Evolutionary conservation across 2,113 vertebrate species (phyloP), one percentile per base, ranked within the genome.

Genomic region (Pycnonotus jocosus): DNA sequence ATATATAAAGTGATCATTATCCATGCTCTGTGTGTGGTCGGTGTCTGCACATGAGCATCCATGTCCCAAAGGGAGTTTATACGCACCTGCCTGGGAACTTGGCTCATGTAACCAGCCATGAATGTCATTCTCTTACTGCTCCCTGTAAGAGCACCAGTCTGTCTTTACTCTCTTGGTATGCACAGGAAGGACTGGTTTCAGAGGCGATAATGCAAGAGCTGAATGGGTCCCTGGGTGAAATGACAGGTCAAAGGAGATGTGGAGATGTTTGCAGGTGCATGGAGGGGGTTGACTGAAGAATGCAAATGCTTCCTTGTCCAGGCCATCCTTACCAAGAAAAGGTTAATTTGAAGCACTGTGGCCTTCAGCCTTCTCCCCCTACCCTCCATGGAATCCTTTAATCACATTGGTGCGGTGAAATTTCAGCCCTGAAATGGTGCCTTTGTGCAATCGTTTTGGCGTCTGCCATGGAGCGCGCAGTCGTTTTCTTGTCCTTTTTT

Each of bases 381-480:
- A 90, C 95, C 95, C 86, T 91, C 95, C 91, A 27, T 97, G 98
- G 98, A 98, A 98, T 98, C 98, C 98, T 98, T 98, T 98, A 98
- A 98, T 98, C 98, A 98, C 95, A 94, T 97, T 98, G 98, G 96
- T 97, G 98, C 94, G 98, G 98, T 98, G 98, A 98, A 98, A 98
- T 98, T 98, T 98, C 98, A 98, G 97, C 97, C 97, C 96, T 98
- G 98, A 98, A 98, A 98, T 97, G 97, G 95, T 97, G 97, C 97
- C 98, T 98, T 98, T 98, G 98, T 98, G 98, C 97, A 84, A 91
- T 97, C 90, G 47, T 97, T 98, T 97, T 97, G 98, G 97, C 97
- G 89, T 98, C 98, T 38, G 97, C 97, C 97, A 96, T 97, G 85
- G 97, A 97, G 97, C 31, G 81, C 95, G 73, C 98, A 97, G 98